Evolutionary conservation across 2,888 invertebrate species (phyloP), one percentile per base, ranked within the genome.

Genomic region (Drosophila mettleri): DNA sequence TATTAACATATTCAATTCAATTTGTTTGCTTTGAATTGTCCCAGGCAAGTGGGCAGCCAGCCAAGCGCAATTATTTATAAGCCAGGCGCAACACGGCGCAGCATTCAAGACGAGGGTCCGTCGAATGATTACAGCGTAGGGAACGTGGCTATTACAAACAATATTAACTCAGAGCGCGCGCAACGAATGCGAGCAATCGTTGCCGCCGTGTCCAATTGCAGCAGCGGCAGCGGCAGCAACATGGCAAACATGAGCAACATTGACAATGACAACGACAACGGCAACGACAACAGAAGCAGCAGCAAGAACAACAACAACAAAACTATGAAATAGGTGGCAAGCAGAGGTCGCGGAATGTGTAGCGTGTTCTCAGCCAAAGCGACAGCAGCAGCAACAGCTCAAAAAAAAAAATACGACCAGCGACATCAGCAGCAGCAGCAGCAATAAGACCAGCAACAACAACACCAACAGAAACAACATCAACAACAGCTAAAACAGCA

Each of bases 1-100:
- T 77, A 83, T 86, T 83, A 76, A 88, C 77, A 88, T 88, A 83
- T 88, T 83, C 78, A 80, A 88, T 83, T 83, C 84, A 88, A 88
- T 88, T 83, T 86, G 88, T 83, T 82, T 81, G 75, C 68, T 36
- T 18, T 43, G 68, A 81, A 86, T 69, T 75, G 73, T 72, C 60
- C 68, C 72, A 64, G 73, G 52, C 61, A 49, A 64, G 39, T 33
- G 46, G 16, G 27, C 48, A 34, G 45, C 38, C 67, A 49, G 52
- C 36, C 27, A 20, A 27, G 33, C 51, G 77, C 71, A 83, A 79
- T 83, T 79, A 83, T 72, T 63, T 54, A 54, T 65, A 49, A 49
- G 55, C 22, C 45, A 20, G 38, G 33, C 41, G 20, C 27, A 7
- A 1, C 33, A 24, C 49, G 9, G 38, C 8, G 38, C 18, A 20